Percentiles rank a stretch among this genome's conserved stretches.
Evolutionary conservation across 2,113 vertebrate genomes (phyloP).

Genomic region (Cottus gobio): DNA sequence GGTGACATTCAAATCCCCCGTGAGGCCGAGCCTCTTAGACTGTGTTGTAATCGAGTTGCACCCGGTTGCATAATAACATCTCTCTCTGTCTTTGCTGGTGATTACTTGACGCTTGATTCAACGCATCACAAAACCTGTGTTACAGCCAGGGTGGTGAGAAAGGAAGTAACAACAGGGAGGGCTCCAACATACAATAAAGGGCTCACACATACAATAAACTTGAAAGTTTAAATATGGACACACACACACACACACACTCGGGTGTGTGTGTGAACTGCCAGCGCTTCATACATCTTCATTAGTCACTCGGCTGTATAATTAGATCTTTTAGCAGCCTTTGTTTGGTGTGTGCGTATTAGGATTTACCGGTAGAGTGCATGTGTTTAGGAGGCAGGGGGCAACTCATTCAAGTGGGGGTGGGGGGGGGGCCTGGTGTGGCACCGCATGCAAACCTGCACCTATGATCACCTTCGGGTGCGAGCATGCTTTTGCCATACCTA

Average conservation of each 20-base stretch:
- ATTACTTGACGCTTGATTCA: conserved; percentile 12
- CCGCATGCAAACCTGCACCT: not conserved
- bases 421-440: conserved; percentile 9
- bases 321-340: conserved; percentile 47
- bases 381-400: no score
- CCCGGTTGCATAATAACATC: conserved; percentile 36
- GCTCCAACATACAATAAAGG: not conserved
- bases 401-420: no score
- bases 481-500: conserved; percentile 85
- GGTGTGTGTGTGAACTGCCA: not conserved
- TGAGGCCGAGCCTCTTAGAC: conserved; percentile 4
- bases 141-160: not conserved
- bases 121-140: conserved; percentile 12
- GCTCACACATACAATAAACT: not conserved
- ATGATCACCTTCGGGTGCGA: no score
- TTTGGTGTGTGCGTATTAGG: not conserved
- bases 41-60: conserved; percentile 52
- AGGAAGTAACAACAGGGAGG: no score
- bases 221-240: not conserved
- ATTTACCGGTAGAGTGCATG: no score
- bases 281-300: conserved; percentile 35
- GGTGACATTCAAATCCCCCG: conserved; percentile 42
- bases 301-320: conserved; percentile 53
- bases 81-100: not conserved
- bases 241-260: not conserved